These are phyloP conservation scores for Dromaius novaehollandiae DNA, from an alignment of 2,113 vertebrate genomes.

Conservation along the genomic window DNA sequence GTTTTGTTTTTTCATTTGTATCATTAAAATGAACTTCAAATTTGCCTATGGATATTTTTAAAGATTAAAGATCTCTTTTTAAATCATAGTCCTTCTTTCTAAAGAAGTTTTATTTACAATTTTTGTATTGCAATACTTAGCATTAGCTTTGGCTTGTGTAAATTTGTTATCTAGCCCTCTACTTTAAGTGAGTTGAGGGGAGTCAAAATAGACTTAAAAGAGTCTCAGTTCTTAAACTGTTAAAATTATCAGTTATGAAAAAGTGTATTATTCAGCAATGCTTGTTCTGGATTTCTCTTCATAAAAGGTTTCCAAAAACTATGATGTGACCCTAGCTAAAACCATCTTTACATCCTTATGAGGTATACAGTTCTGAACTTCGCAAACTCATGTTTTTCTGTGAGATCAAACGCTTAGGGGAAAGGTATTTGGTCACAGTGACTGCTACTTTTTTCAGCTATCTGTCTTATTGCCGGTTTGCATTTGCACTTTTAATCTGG, in stretches of 20 bases:
- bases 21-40: conserved; percentile 13
- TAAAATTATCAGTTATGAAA: not conserved
- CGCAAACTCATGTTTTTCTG: not conserved
- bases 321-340: not conserved
- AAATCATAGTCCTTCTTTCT: not conserved
- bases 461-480: not conserved
- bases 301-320: not conserved
- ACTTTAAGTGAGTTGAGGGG: not conserved
- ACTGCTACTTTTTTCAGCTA: not conserved
- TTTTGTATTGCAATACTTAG: not conserved
- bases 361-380: not conserved
- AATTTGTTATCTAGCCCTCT: not conserved
- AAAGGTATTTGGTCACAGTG: not conserved
- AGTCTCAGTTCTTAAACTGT: not conserved
- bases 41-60: conserved; percentile 62
- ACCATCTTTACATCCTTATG: not conserved
- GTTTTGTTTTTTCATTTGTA: not conserved
- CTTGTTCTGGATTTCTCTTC: not conserved
- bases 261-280: not conserved
- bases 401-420: not conserved
- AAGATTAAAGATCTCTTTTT: conserved; percentile 63
- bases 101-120: not conserved
- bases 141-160: not conserved
- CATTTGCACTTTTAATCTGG: not conserved
- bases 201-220: not conserved